Evolutionary conservation across 2,888 invertebrate species (phyloP), one percentile per base, ranked within the genome.

Genomic region (Thymelicus acteon): DNA sequence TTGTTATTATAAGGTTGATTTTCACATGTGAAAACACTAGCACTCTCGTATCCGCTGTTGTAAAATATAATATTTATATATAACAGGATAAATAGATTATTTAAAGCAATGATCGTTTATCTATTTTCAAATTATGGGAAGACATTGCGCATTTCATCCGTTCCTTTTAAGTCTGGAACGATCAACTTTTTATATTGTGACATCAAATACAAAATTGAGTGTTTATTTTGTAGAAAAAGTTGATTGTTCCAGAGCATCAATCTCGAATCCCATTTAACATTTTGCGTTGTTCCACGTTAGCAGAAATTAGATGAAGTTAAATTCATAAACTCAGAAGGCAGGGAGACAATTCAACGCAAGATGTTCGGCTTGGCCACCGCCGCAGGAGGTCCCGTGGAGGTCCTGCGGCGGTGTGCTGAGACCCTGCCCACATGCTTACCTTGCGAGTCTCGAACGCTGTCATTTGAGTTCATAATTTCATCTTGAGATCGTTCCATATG

Each of bases 371-470:
- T 8, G 65, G 47, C 24, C 82, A 74, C 74, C 81, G 80, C 65
- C 67, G 72, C 71, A 60, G 61, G 52, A 44, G 54, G 54, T 24
- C 31, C 48, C 63, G 49, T 13, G 37, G 12, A 58, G 48, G 60
- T 62, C 72, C 72, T 71, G 79, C 78, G 73, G 13, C 78, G 77
- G 79, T 70, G 81, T 58, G 58, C 71, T 75, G 77, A 77, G 60
- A 73, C 60, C 75, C 73, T 73, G 75, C 73, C 76, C 74, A 67
- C 72, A 75, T 63, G 84, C 97, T 97, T 97, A 97, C 97, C 97
- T 97, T 97, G 97, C 90, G 97, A 96, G 95, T 97, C 97, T 94
- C 97, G 96, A 92, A 97, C 97, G 94, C 96, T 96, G 93, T 97
- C 97, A 94, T 96, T 97, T 88, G 97, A 96, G 89, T 96, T 96